Base-by-base conservation (phyloP, 2,113 vertebrate species). In the Prochilodus magdalenae region DNA sequence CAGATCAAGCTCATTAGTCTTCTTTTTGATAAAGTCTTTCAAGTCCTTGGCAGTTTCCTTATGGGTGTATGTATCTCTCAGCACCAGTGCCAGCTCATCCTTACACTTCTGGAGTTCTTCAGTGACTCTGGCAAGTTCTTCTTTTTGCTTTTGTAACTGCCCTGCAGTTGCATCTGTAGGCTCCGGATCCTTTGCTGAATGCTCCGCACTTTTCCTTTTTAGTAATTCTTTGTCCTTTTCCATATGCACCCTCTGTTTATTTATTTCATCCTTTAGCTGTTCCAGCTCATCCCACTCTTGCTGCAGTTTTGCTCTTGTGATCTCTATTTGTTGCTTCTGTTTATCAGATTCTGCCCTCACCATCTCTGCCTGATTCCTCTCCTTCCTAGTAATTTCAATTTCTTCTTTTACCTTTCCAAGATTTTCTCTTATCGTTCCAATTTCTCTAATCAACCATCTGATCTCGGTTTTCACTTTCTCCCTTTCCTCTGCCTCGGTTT, bases 281-380 rank as follows among this genome's bases (percentile, higher is more conserved):
- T 90, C 87, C 67, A 90, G 70, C 81, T 92, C 87, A 73, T n/a
- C 49, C 27, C 82, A 84, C 73, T 90, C 75, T 80, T 70, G 89
- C 81, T 87, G 85, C 4, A 29, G 53, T 8, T 12, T 49, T 78
- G 75, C 73, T 20, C 62, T 59, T 57, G 14, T 84, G 15, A 70
- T 85, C 66, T 87, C 66, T 40, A 87, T 11, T 6, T 87, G 76
- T 0, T 86, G 14, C 78, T 79, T 86, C 33, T 90, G 49, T 20
- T 20, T 77, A 49, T 83, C 15, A 2, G 84, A 51, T 13, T 69
- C 73, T 15, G 81, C 75, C 7, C 11, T 84, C 75, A 80, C 63
- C 29, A 18, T 1, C 5, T 85, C 81, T 26, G 83, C 76, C 5
- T 82, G 26, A 10, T 86, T 47, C 27, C 51, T 69, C 51, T 89